phyloP scores from a whole-genome alignment of 2,113 vertebrate genomes.

The Aramus guarauna region DNA sequence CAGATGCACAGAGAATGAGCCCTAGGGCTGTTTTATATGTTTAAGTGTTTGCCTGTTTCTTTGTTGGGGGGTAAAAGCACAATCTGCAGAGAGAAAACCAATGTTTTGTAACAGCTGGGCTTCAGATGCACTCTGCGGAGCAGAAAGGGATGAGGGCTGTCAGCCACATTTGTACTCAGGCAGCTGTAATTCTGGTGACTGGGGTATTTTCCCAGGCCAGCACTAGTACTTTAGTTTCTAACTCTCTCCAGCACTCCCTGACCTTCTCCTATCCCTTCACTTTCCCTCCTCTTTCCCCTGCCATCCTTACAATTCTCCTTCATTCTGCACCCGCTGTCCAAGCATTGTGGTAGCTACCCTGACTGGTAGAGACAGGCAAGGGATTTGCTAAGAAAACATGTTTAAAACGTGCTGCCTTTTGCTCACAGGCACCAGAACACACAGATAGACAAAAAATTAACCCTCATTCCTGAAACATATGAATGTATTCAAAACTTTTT shows the following conservation, averaged over 20 bases:
- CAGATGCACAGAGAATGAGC: not conserved
- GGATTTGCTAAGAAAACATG: not conserved
- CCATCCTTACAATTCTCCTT: not conserved
- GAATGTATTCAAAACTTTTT: not conserved
- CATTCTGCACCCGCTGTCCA: not conserved
- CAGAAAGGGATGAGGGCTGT: not conserved
- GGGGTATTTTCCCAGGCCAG: not conserved
- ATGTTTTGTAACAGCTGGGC: not conserved
- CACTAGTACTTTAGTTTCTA: not conserved
- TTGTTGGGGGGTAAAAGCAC: not conserved
- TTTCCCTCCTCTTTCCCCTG: not conserved
- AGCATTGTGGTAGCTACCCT: not conserved
- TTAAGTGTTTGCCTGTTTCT: not conserved
- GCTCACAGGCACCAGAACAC: not conserved
- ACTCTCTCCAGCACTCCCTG: not conserved
- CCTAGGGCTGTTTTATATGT: not conserved
- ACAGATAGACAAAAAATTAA: not conserved
- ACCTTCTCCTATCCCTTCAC: not conserved
- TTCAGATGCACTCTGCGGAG: not conserved
- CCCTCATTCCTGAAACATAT: not conserved
- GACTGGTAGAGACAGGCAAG: not conserved
- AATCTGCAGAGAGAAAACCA: not conserved
- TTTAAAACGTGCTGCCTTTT: not conserved
- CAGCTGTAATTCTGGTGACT: not conserved
- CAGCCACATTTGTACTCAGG: not conserved